phyloP scores from a whole-genome alignment of 1,140 invertebrate species.

The Nixonia krombeini region DNA sequence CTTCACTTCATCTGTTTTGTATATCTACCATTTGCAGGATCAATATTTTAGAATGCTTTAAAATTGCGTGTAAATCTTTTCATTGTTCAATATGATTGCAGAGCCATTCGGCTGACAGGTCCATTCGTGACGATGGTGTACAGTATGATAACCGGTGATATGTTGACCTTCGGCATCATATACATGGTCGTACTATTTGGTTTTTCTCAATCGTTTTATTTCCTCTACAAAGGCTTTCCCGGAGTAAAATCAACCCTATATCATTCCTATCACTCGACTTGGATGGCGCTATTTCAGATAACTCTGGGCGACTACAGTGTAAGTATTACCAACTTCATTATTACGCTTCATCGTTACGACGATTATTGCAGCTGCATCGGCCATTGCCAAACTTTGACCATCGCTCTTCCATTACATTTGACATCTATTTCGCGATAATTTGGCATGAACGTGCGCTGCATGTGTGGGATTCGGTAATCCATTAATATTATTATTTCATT shows the following conservation, averaged over 20 bases:
- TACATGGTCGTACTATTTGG: conserved; percentile 93
- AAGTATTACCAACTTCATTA: conserved; percentile 61
- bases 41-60: too few relatives aligned
- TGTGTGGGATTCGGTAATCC: conserved; percentile 14
- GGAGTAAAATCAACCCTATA: conserved; percentile 84
- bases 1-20: too few relatives aligned
- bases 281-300: conserved; percentile 98
- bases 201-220: conserved; percentile 97
- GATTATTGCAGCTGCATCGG: conserved; percentile 9
- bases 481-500: conserved; percentile 3
- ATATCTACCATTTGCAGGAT: too few relatives aligned
- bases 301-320: conserved; percentile 98
- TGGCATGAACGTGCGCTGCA: conserved; percentile 13
- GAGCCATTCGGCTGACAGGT: conserved; percentile 92
- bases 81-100: conserved; percentile 72
- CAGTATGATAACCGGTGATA: conserved; percentile 97
- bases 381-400: conserved; percentile 12
- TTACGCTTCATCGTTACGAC: conserved; percentile 33
- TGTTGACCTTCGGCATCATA: conserved; percentile 98
- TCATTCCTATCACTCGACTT: conserved; percentile 89
- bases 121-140: conserved; percentile 99
- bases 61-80: too few relatives aligned
- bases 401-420: conserved; percentile 36
- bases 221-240: conserved; percentile 94
- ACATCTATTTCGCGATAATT: conserved; percentile 23